Evolutionary conservation across 2,888 invertebrate genomes (phyloP).

Genomic region (Pseudococcus longispinus): DNA sequence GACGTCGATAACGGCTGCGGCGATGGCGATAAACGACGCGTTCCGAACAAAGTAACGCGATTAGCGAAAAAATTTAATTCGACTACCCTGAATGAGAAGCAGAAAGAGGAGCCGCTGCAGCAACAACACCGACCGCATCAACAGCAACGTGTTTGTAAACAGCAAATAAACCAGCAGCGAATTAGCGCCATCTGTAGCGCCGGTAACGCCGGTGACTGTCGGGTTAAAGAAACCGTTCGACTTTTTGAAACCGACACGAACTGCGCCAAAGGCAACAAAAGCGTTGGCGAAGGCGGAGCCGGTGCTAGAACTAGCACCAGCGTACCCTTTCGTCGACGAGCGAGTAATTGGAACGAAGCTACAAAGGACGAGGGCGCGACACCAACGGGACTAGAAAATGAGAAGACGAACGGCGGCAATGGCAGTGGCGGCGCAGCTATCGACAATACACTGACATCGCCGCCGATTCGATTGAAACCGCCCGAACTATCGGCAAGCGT

Average conservation of each 20-base stretch:
- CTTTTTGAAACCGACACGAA: background rate
- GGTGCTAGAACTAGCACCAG: background rate
- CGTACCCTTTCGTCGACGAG: background rate
- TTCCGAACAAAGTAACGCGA: background rate
- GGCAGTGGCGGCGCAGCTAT: too few species aligned
- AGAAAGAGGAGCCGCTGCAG: background rate
- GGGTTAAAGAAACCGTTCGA: background rate
- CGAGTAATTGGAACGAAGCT: too few species aligned
- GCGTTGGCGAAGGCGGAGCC: background rate
- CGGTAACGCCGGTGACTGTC: background rate
- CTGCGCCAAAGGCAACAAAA: background rate
- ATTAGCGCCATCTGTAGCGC: too few species aligned
- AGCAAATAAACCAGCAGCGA: background rate
- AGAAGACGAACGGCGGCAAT: too few species aligned
- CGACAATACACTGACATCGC: too few species aligned
- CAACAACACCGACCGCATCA: too few species aligned
- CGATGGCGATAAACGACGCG: background rate
- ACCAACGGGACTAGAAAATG: too few species aligned
- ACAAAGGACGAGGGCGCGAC: too few species aligned
- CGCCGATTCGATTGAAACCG: background rate
- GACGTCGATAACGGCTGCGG: background rate
- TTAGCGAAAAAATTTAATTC: background rate
- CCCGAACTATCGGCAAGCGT: background rate
- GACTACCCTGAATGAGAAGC: background rate
- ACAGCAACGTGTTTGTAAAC: background rate